Conservation (phyloP, 1,140 invertebrate species). For the Lordiphosa collinella region DNA sequence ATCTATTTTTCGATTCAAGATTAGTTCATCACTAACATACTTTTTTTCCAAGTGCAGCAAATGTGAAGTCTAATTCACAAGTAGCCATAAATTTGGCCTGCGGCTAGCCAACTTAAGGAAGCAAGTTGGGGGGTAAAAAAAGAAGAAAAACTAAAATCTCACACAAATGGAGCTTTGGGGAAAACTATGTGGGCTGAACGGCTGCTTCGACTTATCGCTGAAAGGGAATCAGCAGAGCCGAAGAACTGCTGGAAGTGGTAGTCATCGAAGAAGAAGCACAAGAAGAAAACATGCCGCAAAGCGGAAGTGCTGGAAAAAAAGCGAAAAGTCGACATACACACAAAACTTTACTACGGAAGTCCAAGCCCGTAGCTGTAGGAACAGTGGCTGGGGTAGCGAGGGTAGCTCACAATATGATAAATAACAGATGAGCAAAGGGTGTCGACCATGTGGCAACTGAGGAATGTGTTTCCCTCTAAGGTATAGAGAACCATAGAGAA, state of each 20-base stretch:
- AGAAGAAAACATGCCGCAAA: slow-evolving; percentile 38
- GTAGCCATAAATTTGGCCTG: slow-evolving; percentile 61
- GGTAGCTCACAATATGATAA: slow-evolving; percentile 55
- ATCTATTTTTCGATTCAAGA: too few relatives aligned
- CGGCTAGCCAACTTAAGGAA: slow-evolving; percentile 16
- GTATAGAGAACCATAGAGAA: not conserved
- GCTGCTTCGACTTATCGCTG: slow-evolving; percentile 48
- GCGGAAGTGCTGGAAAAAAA: slow-evolving; percentile 48
- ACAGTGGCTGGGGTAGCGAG: slow-evolving; percentile 12
- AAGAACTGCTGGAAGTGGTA: slow-evolving; percentile 8
- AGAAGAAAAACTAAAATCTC: slow-evolving; percentile 13
- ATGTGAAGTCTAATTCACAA: slow-evolving; percentile 40
- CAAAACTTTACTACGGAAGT: slow-evolving; percentile 17
- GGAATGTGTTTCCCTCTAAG: not conserved
- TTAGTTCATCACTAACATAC: too few relatives aligned
- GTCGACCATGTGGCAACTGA: slow-evolving; percentile 35
- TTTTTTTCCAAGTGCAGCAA: slow-evolving; percentile 4
- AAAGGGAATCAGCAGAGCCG: slow-evolving; percentile 42
- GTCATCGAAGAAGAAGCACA: slow-evolving; percentile 9
- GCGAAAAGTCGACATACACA: slow-evolving; percentile 21
- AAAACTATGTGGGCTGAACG: slow-evolving; percentile 24
- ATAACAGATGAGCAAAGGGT: slow-evolving; percentile 70
- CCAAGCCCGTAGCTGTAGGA: slow-evolving; percentile 11
- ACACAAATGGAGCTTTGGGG: slow-evolving; percentile 9
- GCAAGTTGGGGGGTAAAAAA: not conserved